Conservation (phyloP, 2,888 invertebrate genomes). For the Limnephilus rhombicus region DNA sequence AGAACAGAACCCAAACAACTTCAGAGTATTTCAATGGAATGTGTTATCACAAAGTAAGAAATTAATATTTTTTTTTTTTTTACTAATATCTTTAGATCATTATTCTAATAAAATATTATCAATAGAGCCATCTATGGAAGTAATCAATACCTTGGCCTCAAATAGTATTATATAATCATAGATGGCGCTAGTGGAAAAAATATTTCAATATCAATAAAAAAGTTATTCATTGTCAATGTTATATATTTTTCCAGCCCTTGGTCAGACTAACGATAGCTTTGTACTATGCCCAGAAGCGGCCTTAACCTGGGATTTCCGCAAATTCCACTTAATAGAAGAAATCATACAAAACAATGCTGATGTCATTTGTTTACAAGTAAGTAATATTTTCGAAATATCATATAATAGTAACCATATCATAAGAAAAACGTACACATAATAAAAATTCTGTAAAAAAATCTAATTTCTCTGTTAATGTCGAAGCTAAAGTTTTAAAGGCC, state of each 20-base stretch:
- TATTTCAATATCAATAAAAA: neutral
- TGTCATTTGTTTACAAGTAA: conserved; percentile 84
- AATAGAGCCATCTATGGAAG: neutral
- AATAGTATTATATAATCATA: neutral
- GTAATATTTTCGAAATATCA: neutral
- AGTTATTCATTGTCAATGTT: neutral
- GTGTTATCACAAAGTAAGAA: conserved; percentile 83
- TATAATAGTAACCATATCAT: neutral
- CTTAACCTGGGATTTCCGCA: conserved; percentile 82
- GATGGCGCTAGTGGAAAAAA: conserved; percentile 5
- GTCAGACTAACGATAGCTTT: conserved; percentile 84
- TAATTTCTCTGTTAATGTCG: too few species aligned
- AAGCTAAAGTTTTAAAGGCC: too few species aligned
- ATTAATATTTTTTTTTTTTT: neutral
- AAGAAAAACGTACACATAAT: neutral
- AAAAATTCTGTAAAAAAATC: too few species aligned
- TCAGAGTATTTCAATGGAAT: conserved; percentile 82
- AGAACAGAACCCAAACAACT: conserved; percentile 19
- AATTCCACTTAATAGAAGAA: conserved; percentile 84
- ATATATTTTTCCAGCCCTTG: conserved; percentile 78
- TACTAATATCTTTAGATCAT: neutral
- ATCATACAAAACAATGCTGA: conserved; percentile 83
- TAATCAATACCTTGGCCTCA: neutral
- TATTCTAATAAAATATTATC: neutral
- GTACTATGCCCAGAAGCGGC: conserved; percentile 84